These are phyloP conservation scores for Eulacestoma nigropectus DNA, from an alignment of 2,113 vertebrate genomes.

Conservation along the genomic window DNA sequence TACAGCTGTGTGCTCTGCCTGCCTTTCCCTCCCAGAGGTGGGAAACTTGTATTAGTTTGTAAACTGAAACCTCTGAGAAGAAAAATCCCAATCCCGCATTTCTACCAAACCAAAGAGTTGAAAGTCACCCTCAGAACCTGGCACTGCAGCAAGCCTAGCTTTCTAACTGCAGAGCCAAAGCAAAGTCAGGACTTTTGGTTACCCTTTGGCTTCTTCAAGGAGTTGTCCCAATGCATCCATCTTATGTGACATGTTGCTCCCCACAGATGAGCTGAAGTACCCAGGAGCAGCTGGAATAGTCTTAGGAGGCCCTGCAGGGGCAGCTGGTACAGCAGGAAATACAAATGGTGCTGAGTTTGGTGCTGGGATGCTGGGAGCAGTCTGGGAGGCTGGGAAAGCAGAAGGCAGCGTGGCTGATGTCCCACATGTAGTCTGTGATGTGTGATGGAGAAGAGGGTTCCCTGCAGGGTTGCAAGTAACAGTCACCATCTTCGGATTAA, in stretches of 20 bases:
- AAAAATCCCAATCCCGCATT: not conserved
- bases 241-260: constrained; percentile 35
- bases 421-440: constrained; percentile 13
- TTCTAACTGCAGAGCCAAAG: not conserved
- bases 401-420: constrained; percentile 15
- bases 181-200: constrained; percentile 16
- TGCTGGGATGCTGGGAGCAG: constrained; percentile 33
- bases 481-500: constrained; percentile 59
- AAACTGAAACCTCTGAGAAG: not conserved
- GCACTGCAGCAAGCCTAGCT: not conserved
- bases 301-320: constrained; percentile 24
- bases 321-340: constrained; percentile 46
- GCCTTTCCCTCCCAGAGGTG: not conserved
- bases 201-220: constrained; percentile 75
- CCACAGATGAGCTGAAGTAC: constrained; percentile 1
- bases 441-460: constrained; percentile 42
- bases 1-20: not conserved
- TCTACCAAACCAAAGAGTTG: not conserved
- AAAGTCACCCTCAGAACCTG: not conserved
- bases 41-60: accelerated
- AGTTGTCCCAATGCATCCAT: constrained; percentile 71
- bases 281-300: constrained; percentile 31
- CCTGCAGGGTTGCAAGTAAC: constrained; percentile 39
- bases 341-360: constrained; percentile 38
- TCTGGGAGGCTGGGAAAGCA: constrained; percentile 50